These are phyloP conservation scores for Malurus alboscapulatus DNA, from an alignment of 2,113 vertebrate species.

Conservation along the genomic window DNA sequence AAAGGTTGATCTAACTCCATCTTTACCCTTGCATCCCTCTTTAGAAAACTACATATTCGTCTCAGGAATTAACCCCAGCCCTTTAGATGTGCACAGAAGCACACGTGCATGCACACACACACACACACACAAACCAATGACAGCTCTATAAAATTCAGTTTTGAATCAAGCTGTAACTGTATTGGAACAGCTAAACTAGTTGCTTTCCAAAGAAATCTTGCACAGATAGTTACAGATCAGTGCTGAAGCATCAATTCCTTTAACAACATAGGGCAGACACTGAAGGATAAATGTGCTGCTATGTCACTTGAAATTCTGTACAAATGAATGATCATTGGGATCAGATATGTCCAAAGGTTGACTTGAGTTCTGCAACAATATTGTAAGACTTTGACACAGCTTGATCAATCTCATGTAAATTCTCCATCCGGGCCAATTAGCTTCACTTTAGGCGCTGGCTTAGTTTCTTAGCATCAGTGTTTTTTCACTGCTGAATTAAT, in stretches of 20 bases:
- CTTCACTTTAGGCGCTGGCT: not conserved
- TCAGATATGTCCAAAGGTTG: constrained; percentile 18
- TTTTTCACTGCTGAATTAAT: not conserved
- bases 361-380: not conserved
- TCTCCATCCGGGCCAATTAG: not conserved
- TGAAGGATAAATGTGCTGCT: not conserved
- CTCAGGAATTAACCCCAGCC: not conserved
- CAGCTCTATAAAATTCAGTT: not conserved
- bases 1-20: not conserved
- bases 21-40: not conserved
- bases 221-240: not conserved
- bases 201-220: not conserved
- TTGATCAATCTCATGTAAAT: constrained; percentile 16
- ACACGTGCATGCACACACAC: rapidly evolving
- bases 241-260: not conserved
- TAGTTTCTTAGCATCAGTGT: not conserved
- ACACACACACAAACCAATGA: not conserved
- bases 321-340: not conserved
- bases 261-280: not conserved
- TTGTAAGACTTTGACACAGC: constrained; percentile 12
- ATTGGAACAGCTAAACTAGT: not conserved
- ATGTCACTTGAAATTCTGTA: not conserved
- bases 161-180: not conserved
- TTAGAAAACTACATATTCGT: not conserved
- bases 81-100: not conserved